phyloP scores from a whole-genome alignment of 1,140 invertebrate species.

The Rhopalosiphum padi region DNA sequence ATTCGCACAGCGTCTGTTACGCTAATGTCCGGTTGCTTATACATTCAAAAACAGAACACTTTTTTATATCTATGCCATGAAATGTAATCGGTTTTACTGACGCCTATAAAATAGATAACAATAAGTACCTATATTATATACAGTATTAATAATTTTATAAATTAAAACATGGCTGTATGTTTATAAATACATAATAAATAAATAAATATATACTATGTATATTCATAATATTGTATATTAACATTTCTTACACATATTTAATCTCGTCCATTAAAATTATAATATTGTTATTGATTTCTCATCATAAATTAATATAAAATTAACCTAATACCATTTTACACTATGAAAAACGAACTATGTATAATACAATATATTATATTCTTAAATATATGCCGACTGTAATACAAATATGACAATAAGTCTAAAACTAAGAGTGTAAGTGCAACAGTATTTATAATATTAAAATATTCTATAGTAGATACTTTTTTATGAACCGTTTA shows the following conservation, averaged over 20 bases:
- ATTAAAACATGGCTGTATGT: neutral
- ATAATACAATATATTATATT: neutral
- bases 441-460: neutral
- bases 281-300: too few relatives aligned
- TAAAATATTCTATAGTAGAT: neutral
- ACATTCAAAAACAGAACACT: neutral
- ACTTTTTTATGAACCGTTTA: neutral
- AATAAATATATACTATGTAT: too few relatives aligned
- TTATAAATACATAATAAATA: neutral
- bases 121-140: too few relatives aligned
- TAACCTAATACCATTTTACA: too few relatives aligned
- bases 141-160: neutral
- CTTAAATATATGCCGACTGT: neutral
- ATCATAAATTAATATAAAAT: too few relatives aligned
- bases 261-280: too few relatives aligned
- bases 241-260: too few relatives aligned
- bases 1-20: neutral
- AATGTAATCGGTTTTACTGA: neutral
- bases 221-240: too few relatives aligned
- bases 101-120: too few relatives aligned
- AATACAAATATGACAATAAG: neutral
- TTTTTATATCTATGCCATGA: neutral
- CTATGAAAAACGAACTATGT: too few relatives aligned
- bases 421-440: neutral
- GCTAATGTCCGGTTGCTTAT: neutral